Evolutionary conservation across 1,140 invertebrate genomes (phyloP).

Genomic region (Bradysia coprophila): DNA sequence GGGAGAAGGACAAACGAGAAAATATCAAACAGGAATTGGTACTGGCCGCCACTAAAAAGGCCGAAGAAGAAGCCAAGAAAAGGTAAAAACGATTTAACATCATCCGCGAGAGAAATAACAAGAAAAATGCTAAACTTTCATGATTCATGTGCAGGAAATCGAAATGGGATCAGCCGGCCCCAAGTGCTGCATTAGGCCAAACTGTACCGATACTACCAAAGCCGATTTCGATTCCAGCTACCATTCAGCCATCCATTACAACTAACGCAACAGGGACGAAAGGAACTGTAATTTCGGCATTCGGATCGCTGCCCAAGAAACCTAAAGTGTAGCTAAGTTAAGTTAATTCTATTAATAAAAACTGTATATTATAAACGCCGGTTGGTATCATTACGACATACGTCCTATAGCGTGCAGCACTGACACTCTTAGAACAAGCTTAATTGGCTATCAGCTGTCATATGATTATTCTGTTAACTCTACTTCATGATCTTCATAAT

Average conservation of each 20-base stretch:
- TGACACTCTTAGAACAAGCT: no score
- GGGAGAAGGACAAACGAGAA: conserved; percentile 81
- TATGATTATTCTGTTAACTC: no score
- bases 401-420: no score
- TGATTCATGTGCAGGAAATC: conserved; percentile 40
- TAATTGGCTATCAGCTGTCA: no score
- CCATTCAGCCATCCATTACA: conserved; percentile 51
- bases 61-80: conserved; percentile 35
- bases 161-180: conserved; percentile 77
- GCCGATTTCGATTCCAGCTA: conserved; percentile 35
- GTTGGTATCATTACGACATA: no score
- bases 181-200: conserved; percentile 14
- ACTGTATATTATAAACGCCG: no score
- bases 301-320: conserved; percentile 74
- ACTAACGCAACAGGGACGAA: conserved; percentile 64
- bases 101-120: conserved; percentile 24
- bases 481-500: no score
- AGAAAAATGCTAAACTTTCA: conserved; percentile 27
- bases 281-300: conserved; percentile 71
- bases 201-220: conserved; percentile 6
- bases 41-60: conserved; percentile 55
- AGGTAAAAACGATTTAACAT: conserved; percentile 9
- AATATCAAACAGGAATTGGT: conserved; percentile 81
- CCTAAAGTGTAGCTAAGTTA: conserved; percentile 10
- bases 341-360: no score